Percentiles rank a stretch among this genome's conserved stretches.
phyloP scores from a whole-genome alignment of 2,888 invertebrate genomes.

The Mythimna lalbum region DNA sequence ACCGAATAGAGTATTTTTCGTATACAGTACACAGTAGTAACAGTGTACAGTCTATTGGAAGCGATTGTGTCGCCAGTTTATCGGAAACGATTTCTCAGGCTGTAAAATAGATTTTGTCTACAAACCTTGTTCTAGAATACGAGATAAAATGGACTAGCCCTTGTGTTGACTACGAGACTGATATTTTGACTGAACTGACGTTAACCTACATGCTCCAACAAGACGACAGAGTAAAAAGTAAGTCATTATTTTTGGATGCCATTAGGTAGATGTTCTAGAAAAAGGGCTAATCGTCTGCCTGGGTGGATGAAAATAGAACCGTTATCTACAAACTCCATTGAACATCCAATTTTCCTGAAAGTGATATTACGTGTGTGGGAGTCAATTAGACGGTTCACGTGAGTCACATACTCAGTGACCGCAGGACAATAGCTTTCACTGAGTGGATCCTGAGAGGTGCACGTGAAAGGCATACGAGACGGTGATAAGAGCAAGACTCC shows the following conservation, averaged over 20 bases:
- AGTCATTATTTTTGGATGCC: not conserved
- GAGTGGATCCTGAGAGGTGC: too few relatives aligned
- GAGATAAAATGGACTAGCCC: not conserved
- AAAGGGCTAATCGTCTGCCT: not conserved
- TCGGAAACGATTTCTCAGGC: constrained; percentile 17
- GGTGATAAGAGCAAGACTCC: too few relatives aligned
- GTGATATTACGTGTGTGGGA: constrained; percentile 7
- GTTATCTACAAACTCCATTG: constrained; percentile 24
- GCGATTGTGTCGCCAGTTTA: not conserved
- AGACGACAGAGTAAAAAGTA: not conserved
- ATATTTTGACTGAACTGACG: not conserved
- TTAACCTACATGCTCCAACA: not conserved
- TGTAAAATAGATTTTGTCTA: constrained; percentile 15
- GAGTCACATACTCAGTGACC: too few relatives aligned
- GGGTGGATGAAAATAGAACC: not conserved
- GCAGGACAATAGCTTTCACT: too few relatives aligned
- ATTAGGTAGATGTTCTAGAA: not conserved
- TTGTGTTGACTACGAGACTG: not conserved
- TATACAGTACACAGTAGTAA: not conserved
- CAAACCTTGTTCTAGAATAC: not conserved
- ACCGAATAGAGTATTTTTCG: not conserved
- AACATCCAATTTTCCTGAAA: constrained; percentile 24
- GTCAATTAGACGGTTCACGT: not conserved
- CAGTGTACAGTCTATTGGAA: not conserved
- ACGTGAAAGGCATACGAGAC: too few relatives aligned